Evolutionary conservation across 2,113 vertebrate genomes (phyloP).

Genomic region (Mugil cephalus): DNA sequence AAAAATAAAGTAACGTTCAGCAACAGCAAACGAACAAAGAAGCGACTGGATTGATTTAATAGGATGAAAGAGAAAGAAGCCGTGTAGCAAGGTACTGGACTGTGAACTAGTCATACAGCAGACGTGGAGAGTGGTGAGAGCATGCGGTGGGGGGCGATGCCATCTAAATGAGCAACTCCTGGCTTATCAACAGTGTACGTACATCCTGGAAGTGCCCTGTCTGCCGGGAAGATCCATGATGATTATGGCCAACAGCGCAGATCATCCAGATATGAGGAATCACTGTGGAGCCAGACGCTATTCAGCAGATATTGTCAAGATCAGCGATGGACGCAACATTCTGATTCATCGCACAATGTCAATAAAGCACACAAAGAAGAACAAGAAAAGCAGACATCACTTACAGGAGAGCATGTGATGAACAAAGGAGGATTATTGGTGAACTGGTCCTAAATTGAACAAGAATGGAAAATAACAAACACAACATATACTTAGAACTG

Average conservation of each 20-base stretch:
- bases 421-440: not conserved
- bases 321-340: conserved; percentile 35
- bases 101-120: conserved; percentile 1
- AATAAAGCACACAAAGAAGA: not conserved
- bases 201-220: not conserved
- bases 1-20: conserved; percentile 40
- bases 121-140: not conserved
- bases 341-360: conserved; percentile 28
- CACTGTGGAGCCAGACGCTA: conserved; percentile 53
- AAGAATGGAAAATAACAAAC: not conserved
- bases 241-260: conserved; percentile 20
- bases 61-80: too few relatives aligned
- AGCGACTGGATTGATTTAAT: too few relatives aligned
- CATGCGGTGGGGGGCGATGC: not conserved
- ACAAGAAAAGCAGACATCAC: not conserved
- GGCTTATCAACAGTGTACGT: conserved; percentile 21
- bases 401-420: not conserved
- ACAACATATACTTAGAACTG: not conserved
- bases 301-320: conserved; percentile 54
- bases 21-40: conserved; percentile 18
- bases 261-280: conserved; percentile 14
- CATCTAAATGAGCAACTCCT: conserved; percentile 7
- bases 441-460: not conserved
- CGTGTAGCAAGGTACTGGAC: not conserved
- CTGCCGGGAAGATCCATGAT: conserved; percentile 11